These are phyloP conservation scores for Trichogramma pretiosum DNA, from an alignment of 1,140 invertebrate genomes.

Conservation along the genomic window DNA sequence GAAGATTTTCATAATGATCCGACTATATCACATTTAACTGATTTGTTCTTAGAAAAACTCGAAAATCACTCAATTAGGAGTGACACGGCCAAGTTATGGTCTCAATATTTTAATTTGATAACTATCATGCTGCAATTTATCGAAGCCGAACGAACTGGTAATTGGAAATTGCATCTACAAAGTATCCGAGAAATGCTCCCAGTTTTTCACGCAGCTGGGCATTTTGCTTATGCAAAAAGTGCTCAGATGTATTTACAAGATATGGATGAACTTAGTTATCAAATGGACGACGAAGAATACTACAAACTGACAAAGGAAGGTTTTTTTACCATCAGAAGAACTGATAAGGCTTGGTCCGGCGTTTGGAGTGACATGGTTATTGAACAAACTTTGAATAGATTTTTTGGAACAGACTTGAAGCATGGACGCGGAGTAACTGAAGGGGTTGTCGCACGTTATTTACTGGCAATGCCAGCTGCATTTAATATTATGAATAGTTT, in stretches of 20 bases:
- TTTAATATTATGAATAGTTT: constrained; percentile 22
- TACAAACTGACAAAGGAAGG: constrained; percentile 25
- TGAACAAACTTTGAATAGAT: constrained; percentile 35
- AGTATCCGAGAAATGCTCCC: constrained; percentile 28
- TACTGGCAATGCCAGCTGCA: constrained; percentile 15
- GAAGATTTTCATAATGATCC: constrained; percentile 1
- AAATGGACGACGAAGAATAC: constrained; percentile 26
- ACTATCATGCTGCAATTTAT: constrained; percentile 11
- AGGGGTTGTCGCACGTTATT: constrained; percentile 15
- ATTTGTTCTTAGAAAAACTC: constrained; percentile 18
- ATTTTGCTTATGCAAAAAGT: constrained; percentile 33
- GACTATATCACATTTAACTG: neutral
- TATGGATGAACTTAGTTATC: constrained; percentile 25
- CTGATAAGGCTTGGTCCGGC: constrained; percentile 37
- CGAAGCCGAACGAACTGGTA: constrained; percentile 23
- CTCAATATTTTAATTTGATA: constrained; percentile 18
- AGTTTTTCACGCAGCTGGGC: constrained; percentile 31
- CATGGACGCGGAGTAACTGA: constrained; percentile 19
- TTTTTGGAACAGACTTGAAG: constrained; percentile 23
- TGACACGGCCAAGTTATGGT: constrained; percentile 10
- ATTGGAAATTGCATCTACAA: constrained; percentile 26
- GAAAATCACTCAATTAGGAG: constrained; percentile 19
- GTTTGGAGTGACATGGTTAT: constrained; percentile 36
- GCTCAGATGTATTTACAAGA: constrained; percentile 34
- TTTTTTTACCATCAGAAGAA: constrained; percentile 28